phyloP scores from a whole-genome alignment of 2,113 vertebrate genomes.

The Apodemus sylvaticus region DNA sequence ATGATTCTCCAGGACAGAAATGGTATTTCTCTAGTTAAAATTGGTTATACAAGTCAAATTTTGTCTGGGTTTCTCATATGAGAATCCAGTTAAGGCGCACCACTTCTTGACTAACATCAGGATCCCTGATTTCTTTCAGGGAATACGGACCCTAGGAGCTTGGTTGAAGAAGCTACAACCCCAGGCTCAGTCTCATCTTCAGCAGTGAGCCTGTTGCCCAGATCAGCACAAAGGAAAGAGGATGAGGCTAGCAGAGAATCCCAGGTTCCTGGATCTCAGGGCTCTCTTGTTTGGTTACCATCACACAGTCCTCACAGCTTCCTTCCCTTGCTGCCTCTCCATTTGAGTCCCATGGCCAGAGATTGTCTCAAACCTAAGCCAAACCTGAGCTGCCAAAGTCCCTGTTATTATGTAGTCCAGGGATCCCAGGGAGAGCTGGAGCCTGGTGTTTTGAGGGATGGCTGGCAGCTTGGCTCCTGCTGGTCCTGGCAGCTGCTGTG shows the following conservation, averaged over 20 bases:
- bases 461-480: slow-evolving; percentile 51
- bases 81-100: neutral
- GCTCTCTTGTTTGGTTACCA: neutral
- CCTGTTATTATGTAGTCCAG: slow-evolving; percentile 48
- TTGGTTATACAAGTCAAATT: neutral
- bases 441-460: slow-evolving; percentile 64
- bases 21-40: neutral
- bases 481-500: slow-evolving; percentile 52
- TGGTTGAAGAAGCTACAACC: neutral
- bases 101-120: neutral
- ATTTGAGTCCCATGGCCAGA: neutral
- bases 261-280: neutral
- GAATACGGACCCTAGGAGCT: neutral
- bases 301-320: neutral
- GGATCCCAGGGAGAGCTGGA: neutral
- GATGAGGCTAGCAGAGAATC: neutral
- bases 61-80: neutral
- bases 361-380: neutral
- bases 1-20: neutral
- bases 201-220: neutral
- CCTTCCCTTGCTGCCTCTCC: neutral
- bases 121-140: neutral
- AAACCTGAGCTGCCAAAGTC: neutral
- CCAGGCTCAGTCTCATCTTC: neutral
- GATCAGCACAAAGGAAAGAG: neutral